Conservation (phyloP, 53 echinoderm and acorn worm species). For the Mesocentrotus franciscanus region DNA sequence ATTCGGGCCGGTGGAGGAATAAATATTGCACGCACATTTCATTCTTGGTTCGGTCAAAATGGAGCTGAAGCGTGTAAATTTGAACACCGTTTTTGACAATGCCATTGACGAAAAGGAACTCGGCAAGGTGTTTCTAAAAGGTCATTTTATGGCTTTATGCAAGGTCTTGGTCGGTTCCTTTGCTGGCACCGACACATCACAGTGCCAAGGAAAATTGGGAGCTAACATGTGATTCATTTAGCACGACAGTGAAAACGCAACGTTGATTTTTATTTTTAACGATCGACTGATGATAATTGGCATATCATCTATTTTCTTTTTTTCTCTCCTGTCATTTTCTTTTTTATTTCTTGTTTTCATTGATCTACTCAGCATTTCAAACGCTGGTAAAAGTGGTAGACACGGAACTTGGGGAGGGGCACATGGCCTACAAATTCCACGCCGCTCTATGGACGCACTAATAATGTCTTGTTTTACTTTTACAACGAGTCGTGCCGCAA, state of each 20-base stretch:
- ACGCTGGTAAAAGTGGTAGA: no score
- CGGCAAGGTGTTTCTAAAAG: slow-evolving; percentile 36
- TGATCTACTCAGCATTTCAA: no score
- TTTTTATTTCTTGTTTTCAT: no score
- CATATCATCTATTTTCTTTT: no score
- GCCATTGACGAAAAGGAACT: not conserved
- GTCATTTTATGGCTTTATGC: slow-evolving; percentile 24
- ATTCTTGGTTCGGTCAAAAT: slow-evolving; percentile 21
- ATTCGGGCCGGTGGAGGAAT: not conserved
- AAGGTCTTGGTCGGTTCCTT: not conserved
- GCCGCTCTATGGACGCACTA: no score
- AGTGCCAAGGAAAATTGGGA: not conserved
- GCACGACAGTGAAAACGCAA: not conserved
- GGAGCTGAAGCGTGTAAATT: slow-evolving; percentile 36
- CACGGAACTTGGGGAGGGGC: no score
- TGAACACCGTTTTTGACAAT: slow-evolving; percentile 56
- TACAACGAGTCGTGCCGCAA: no score
- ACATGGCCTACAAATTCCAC: no score
- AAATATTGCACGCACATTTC: not conserved
- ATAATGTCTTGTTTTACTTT: no score
- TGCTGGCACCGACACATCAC: not conserved
- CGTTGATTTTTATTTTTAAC: not conserved
- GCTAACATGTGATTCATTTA: not conserved
- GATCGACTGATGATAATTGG: no score
- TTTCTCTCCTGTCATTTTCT: no score